Conservation (phyloP, 2,797 vertebrate species). For the Syngnathus acus region DNA sequence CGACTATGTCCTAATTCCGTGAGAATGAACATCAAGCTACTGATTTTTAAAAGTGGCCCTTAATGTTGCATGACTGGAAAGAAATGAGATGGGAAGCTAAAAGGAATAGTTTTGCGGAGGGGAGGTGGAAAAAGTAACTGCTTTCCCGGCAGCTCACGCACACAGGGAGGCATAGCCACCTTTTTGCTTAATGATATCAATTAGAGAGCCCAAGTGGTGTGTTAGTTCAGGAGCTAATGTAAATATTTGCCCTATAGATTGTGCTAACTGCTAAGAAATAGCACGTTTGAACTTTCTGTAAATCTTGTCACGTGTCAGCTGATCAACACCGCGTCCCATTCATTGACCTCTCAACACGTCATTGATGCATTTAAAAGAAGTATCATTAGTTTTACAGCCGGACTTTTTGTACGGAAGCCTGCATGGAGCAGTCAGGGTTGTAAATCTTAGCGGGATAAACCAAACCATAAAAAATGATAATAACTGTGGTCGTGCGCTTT, state of each 20-base stretch:
- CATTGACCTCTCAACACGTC: not conserved
- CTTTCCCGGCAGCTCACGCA: conserved; percentile 61
- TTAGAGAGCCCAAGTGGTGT: conserved; percentile 48
- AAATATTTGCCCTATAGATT: conserved; percentile 49
- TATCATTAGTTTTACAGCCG: not conserved
- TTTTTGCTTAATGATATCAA: conserved; percentile 58
- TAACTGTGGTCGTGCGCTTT: too few species aligned
- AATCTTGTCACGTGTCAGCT: not conserved
- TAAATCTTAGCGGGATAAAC: not conserved
- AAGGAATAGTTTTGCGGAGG: conserved; percentile 62
- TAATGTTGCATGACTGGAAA: conserved; percentile 72
- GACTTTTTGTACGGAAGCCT: not conserved
- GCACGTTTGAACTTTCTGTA: not conserved
- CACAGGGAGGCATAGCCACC: conserved; percentile 53
- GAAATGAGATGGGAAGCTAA: conserved; percentile 62
- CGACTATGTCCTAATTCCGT: conserved; percentile 63
- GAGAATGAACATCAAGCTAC: conserved; percentile 67
- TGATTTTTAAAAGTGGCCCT: conserved; percentile 65
- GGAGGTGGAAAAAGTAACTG: conserved; percentile 64
- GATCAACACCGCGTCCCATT: not conserved
- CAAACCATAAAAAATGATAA: not conserved
- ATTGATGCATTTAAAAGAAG: not conserved
- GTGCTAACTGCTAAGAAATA: conserved; percentile 34
- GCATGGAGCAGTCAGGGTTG: not conserved
- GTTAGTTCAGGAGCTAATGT: conserved; percentile 38